Evolutionary conservation across 2,888 invertebrate genomes (phyloP), one percentile per base, ranked within the genome.

Genomic region (Pocota personata): DNA sequence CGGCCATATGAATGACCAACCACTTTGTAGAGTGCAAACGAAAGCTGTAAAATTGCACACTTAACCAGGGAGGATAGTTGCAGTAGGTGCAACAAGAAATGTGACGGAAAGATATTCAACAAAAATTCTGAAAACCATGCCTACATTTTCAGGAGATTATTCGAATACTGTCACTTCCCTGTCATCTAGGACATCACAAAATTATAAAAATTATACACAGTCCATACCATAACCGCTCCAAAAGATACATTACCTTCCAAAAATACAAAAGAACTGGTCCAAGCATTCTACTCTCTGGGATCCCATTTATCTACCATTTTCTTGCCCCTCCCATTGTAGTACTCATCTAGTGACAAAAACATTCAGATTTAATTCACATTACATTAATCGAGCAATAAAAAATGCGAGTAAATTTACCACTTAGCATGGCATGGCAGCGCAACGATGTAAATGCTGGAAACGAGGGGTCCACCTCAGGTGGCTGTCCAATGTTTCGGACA

Each of bases 341-440:
- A 5, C n/a, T 10, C 46, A 24, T 27, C 67, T 19, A 55, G 27
- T 14, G 62, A 75, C 24, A 78, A 77, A n/a, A 79, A 52, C 62
- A 55, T 79, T 79, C 32, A 32, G 35, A 73, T 73, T 78, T 57
- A 64, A 48, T 79, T 79, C 73, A 7, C 62, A 48, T 79, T 50
- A 69, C 79, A 79, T 83, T 67, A 83, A 75, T 79, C 79, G 73
- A 24, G 69, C 79, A 75, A 79, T 75, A 73, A 78, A 73, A 78
- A 83, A 75, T 79, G 27, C 46, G 27, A 79, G 67, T 67, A 73
- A 83, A 78, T 72, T 67, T 46, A 73, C 76, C 82, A 82, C 75
- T 82, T 75, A 72, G 14, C 58, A 52, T 40, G 55, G 50, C 24
- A n/a, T 73, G 66, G 30, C 30, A 52, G 62, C 30, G 3, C 6